Percentiles rank a stretch among this genome's conserved stretches.
Evolutionary conservation across 2,797 vertebrate genomes (phyloP).

Genomic region (Dryobates pubescens): DNA sequence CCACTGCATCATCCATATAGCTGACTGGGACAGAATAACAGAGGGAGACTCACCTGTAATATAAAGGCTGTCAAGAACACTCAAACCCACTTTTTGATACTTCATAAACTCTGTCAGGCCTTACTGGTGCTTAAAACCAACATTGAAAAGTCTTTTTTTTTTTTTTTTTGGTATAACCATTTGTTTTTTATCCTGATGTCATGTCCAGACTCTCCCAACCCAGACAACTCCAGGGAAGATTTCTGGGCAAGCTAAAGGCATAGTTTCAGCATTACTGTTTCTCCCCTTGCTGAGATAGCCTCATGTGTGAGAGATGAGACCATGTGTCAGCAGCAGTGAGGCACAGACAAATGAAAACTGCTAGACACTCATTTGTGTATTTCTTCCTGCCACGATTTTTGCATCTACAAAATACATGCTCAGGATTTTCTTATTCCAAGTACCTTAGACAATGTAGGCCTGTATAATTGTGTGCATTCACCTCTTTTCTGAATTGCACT

Average conservation of each 20-base stretch:
- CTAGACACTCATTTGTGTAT: fast-evolving
- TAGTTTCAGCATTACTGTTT: fast-evolving
- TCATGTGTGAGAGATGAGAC: not conserved
- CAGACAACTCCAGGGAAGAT: not conserved
- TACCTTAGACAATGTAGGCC: not conserved
- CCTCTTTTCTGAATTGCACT: not conserved
- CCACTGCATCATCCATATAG: not conserved
- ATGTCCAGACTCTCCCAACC: not conserved
- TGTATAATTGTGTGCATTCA: not conserved
- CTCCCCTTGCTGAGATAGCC: not conserved
- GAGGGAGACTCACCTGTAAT: not conserved
- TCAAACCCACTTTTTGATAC: not conserved
- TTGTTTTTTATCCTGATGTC: fast-evolving
- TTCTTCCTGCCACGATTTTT: not conserved
- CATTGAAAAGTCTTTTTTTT: not conserved
- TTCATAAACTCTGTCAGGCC: not conserved
- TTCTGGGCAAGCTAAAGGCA: not conserved
- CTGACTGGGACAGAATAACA: not conserved
- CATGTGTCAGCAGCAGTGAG: fast-evolving
- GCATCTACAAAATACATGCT: not conserved
- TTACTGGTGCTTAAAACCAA: not conserved
- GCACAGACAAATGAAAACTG: not conserved
- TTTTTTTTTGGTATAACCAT: not conserved
- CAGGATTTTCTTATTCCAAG: not conserved
- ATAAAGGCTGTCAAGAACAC: not conserved